phyloP scores from a whole-genome alignment of 2,797 vertebrate species.

The Ambastaia sidthimunki region DNA sequence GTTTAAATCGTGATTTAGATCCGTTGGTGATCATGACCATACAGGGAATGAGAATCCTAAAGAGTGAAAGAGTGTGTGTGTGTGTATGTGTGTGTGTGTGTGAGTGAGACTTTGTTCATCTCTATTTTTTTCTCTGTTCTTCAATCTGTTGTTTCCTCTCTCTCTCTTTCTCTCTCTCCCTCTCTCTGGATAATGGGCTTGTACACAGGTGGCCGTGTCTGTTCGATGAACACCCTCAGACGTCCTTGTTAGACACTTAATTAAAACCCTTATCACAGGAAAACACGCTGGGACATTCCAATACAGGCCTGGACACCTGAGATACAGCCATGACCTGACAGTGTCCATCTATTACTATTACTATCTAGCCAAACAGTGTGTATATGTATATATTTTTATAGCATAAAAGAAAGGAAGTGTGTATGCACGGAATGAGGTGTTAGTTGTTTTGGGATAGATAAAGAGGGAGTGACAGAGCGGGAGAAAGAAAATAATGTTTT shows the following conservation, averaged over 20 bases:
- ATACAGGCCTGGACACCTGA: slow-evolving; percentile 66
- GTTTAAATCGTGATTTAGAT: slow-evolving; percentile 25
- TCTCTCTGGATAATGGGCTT: slow-evolving; percentile 57
- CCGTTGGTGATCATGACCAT: slow-evolving; percentile 25
- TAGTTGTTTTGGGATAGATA: slow-evolving; percentile 20
- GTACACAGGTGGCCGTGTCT: slow-evolving; percentile 60
- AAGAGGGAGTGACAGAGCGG: neutral
- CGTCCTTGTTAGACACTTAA: slow-evolving; percentile 68
- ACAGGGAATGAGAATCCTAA: slow-evolving; percentile 31
- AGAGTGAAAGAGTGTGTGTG: slow-evolving; percentile 3
- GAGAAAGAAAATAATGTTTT: neutral
- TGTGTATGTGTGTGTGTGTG: neutral
- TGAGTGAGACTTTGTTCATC: slow-evolving; percentile 18
- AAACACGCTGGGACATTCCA: slow-evolving; percentile 66
- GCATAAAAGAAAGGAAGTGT: slow-evolving; percentile 5
- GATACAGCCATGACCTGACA: slow-evolving; percentile 58
- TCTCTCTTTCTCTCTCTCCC: slow-evolving; percentile 21
- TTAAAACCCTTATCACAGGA: slow-evolving; percentile 71
- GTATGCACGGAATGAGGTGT: neutral
- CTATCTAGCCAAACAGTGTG: slow-evolving; percentile 49
- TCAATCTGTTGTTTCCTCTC: no score
- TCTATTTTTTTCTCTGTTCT: neutral
- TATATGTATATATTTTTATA: slow-evolving; percentile 29
- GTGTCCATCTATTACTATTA: slow-evolving; percentile 57
- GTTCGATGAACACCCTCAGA: slow-evolving; percentile 57